Percentiles rank a stretch among this genome's conserved stretches.
Conservation (phyloP, 2,113 vertebrate species). For the Atlantisia rogersi region DNA sequence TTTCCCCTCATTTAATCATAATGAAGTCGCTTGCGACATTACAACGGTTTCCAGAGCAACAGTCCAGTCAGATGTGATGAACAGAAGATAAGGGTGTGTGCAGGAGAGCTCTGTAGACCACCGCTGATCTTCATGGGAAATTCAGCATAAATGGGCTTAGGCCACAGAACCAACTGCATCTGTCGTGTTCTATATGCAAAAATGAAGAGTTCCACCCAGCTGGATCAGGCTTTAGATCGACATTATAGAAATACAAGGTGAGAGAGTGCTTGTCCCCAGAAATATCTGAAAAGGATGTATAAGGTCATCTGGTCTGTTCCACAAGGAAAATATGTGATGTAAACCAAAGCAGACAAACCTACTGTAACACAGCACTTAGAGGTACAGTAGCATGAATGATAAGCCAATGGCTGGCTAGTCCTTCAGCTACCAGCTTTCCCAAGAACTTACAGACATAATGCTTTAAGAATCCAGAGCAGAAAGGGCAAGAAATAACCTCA, state of each 20-base stretch:
- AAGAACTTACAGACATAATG: neutral
- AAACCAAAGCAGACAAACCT: neutral
- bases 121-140: neutral
- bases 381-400: neutral
- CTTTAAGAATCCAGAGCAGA: neutral
- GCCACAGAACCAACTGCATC: neutral
- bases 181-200: neutral
- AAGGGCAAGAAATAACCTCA: neutral
- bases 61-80: slow-evolving; percentile 61
- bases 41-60: slow-evolving; percentile 55
- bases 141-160: neutral
- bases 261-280: neutral
- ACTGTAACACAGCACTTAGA: neutral
- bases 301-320: neutral
- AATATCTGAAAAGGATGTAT: neutral
- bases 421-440: neutral
- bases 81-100: slow-evolving; percentile 24
- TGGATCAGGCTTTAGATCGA: neutral
- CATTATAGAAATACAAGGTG: neutral
- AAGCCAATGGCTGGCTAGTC: neutral
- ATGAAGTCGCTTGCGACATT: slow-evolving; percentile 62
- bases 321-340: neutral
- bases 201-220: neutral
- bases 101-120: neutral
- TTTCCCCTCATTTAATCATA: slow-evolving; percentile 70